These are phyloP conservation scores for Gephyroberyx darwinii DNA, from an alignment of 2,797 vertebrate species.

Conservation along the genomic window DNA sequence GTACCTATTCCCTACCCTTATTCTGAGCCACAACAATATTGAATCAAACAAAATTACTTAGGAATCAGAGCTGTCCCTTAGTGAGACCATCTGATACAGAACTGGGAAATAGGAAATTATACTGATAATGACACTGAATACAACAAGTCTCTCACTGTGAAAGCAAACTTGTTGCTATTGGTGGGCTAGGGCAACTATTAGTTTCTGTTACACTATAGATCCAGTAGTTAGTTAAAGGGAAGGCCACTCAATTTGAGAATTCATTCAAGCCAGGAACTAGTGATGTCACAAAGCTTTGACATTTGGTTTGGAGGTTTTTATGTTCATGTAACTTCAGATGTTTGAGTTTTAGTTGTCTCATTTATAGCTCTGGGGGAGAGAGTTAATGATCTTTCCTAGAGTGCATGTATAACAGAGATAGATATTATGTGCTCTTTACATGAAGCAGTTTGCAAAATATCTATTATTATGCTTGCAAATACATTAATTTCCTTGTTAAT, in stretches of 20 bases:
- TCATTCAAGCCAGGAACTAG: not conserved
- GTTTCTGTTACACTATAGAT: not conserved
- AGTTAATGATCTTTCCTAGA: constrained; percentile 45
- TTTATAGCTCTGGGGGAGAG: constrained; percentile 25
- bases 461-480: too few relatives aligned
- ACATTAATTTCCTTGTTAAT: not conserved
- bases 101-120: constrained; percentile 42
- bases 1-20: constrained; percentile 53
- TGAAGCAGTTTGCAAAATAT: too few relatives aligned
- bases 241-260: not conserved
- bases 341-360: constrained; percentile 11
- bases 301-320: not conserved
- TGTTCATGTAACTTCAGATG: constrained; percentile 8
- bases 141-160: constrained; percentile 35
- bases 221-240: not conserved
- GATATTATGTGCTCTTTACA: constrained; percentile 28
- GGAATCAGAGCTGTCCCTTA: constrained; percentile 60
- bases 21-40: constrained; percentile 55
- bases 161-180: constrained; percentile 33
- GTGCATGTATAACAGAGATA: constrained; percentile 39
- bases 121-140: constrained; percentile 37
- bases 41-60: constrained; percentile 68
- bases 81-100: constrained; percentile 49
- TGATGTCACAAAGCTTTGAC: not conserved
- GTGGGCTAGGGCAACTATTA: constrained; percentile 6